These are phyloP conservation scores for Irena cyanogastra DNA, from an alignment of 2,113 vertebrate genomes.

Conservation along the genomic window DNA sequence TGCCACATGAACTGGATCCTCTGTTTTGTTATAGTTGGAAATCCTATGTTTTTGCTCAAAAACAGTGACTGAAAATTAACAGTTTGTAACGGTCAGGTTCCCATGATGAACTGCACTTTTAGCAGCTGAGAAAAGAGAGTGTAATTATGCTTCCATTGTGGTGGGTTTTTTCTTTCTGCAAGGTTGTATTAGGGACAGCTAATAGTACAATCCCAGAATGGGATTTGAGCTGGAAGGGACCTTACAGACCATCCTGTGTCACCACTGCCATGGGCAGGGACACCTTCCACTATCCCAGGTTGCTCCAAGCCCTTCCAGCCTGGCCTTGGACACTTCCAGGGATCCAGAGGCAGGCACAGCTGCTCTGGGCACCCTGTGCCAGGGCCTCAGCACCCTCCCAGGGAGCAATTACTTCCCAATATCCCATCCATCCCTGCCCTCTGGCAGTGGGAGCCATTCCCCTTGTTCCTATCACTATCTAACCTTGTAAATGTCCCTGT, in stretches of 20 bases:
- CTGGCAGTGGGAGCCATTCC: neutral
- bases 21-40: neutral
- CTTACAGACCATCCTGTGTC: neutral
- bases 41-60: neutral
- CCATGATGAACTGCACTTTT: neutral
- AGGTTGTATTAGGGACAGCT: neutral
- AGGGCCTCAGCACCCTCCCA: fast-evolving
- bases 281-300: fast-evolving
- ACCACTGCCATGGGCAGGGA: neutral
- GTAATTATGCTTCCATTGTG: neutral
- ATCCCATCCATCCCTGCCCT: neutral
- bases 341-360: neutral
- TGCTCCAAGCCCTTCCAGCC: neutral
- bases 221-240: neutral
- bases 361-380: neutral
- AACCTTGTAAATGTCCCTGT: neutral
- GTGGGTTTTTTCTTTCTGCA: neutral
- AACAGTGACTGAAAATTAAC: neutral
- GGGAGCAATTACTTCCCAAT: neutral
- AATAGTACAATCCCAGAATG: neutral
- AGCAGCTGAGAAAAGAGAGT: neutral
- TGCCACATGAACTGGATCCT: neutral
- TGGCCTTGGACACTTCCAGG: neutral
- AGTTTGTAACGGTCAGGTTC: neutral
- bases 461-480: neutral